phyloP scores from a whole-genome alignment of 2,113 vertebrate species.

The Uria aalge region DNA sequence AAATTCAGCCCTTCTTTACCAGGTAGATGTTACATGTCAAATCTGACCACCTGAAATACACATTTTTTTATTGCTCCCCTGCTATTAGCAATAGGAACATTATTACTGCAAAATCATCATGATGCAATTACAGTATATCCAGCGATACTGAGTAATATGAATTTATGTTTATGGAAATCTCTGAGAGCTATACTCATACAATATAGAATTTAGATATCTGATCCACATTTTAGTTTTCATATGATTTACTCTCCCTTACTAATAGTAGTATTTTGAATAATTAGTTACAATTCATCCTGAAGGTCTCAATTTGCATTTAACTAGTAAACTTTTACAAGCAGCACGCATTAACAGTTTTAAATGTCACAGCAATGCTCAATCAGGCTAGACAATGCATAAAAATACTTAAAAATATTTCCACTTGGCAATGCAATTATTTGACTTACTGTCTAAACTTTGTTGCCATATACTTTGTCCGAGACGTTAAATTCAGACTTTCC shows the following conservation, averaged over 20 bases:
- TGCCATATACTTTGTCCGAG: neutral
- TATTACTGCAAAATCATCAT: neutral
- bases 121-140: neutral
- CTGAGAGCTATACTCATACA: neutral
- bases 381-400: neutral
- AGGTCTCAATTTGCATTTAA: slow-evolving; percentile 42
- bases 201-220: neutral
- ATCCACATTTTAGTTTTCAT: neutral
- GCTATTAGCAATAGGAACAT: neutral
- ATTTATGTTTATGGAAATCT: neutral
- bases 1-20: neutral
- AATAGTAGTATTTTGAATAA: slow-evolving; percentile 44
- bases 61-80: neutral
- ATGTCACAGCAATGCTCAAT: slow-evolving; percentile 14
- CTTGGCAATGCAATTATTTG: neutral
- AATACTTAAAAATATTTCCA: neutral
- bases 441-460: neutral
- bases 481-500: neutral
- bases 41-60: neutral
- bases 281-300: slow-evolving; percentile 27
- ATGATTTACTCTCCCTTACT: neutral
- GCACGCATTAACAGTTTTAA: neutral
- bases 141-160: neutral
- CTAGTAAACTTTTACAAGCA: neutral
- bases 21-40: neutral